Evolutionary conservation across 2,113 vertebrate genomes (phyloP).

Genomic region (Sphaerodactylus townsendi): DNA sequence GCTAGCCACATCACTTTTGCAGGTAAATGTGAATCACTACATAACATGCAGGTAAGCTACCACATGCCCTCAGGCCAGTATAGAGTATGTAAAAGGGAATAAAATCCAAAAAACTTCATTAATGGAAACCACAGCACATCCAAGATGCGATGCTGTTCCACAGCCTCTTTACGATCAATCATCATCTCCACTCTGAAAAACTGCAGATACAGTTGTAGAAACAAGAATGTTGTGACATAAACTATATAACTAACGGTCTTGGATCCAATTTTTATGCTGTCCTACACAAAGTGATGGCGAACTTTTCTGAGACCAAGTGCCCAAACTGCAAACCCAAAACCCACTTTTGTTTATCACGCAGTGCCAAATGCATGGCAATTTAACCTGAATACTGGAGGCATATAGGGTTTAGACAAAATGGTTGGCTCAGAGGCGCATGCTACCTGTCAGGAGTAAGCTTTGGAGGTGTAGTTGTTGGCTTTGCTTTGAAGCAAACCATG

Average conservation of each 20-base stretch:
- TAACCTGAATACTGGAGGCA: no score
- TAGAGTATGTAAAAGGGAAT: not conserved
- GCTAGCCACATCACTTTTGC: not conserved
- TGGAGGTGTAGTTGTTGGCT: no score
- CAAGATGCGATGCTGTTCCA: not conserved
- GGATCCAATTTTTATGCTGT: not conserved
- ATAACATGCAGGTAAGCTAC: constrained; percentile 5
- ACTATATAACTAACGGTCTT: not conserved
- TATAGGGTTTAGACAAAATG: no score
- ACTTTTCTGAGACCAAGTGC: no score
- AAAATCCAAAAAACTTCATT: not conserved
- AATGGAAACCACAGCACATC: not conserved
- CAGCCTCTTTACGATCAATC: not conserved
- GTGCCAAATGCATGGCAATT: no score
- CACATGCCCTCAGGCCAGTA: not conserved
- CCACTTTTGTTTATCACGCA: no score
- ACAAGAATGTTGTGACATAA: not conserved
- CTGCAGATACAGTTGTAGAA: not conserved
- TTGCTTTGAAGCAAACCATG: no score
- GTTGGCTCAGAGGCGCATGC: no score
- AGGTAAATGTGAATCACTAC: constrained; percentile 7
- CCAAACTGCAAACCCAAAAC: no score
- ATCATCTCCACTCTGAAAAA: not conserved
- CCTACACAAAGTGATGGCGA: no score
- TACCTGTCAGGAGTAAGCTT: no score